Evolutionary conservation across 2,113 vertebrate species (phyloP).

Genomic region (Malurus melanocephalus): DNA sequence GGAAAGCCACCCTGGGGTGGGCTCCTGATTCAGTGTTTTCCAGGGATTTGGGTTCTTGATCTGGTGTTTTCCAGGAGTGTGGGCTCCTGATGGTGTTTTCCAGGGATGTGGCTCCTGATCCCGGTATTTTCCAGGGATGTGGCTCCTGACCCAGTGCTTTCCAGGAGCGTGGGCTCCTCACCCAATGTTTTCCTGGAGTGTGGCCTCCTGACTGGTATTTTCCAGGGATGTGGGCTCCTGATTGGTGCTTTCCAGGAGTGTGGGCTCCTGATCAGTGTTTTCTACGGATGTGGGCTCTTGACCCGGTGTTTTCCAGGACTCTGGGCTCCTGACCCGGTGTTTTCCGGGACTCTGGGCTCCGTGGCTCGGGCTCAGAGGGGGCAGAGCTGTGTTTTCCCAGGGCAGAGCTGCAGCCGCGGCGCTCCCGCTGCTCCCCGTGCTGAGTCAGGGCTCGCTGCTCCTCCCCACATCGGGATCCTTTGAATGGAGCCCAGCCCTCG

Average conservation of each 20-base stretch:
- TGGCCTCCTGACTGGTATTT: neutral
- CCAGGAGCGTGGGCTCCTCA: neutral
- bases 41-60: too few species aligned
- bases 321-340: neutral
- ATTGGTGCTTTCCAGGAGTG: too few species aligned
- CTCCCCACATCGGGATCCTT: neutral
- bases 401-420: accelerated
- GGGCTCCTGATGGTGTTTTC: too few species aligned
- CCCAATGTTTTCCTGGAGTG: too few species aligned
- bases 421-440: neutral
- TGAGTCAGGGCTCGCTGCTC: neutral
- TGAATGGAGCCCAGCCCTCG: accelerated
- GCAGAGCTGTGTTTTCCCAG: neutral
- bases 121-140: too few species aligned
- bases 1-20: too few species aligned
- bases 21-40: neutral
- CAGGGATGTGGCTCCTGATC: too few species aligned
- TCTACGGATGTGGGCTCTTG: accelerated
- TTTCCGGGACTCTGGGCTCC: too few species aligned
- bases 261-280: too few species aligned
- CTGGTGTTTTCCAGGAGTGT: too few species aligned
- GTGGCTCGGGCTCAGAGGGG: neutral
- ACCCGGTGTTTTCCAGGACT: too few species aligned
- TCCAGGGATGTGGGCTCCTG: neutral
- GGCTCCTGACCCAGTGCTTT: neutral